A percentile compares a stretch with the other conserved stretches of the same genome.
These are phyloP conservation scores for Balanococcus diminutus DNA, from an alignment of 2,888 invertebrate genomes.

Conservation along the genomic window DNA sequence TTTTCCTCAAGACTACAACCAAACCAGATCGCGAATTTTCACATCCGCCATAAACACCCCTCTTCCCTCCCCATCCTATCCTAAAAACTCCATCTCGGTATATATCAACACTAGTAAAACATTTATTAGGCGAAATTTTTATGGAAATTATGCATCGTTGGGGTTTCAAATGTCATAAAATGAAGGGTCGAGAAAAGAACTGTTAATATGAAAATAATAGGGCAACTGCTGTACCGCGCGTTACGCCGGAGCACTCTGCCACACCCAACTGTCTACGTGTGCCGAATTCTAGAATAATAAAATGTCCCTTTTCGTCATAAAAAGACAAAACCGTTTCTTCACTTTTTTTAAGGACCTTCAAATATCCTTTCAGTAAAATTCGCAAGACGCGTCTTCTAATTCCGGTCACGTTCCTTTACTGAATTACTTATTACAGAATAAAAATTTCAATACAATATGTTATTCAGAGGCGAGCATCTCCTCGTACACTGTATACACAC, in stretches of 20 bases:
- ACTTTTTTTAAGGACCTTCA: conserved; percentile 17
- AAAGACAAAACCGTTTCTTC: conserved; percentile 38
- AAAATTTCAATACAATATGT: conserved; percentile 42
- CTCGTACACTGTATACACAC: neutral
- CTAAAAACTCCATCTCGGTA: neutral
- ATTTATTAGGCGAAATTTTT: conserved; percentile 34
- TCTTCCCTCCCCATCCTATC: no score
- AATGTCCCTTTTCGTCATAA: conserved; percentile 40
- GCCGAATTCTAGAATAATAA: conserved; percentile 35
- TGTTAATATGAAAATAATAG: conserved; percentile 40
- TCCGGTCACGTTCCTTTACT: conserved; percentile 37
- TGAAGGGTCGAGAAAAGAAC: conserved; percentile 22
- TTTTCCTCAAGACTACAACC: no score
- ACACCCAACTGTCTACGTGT: conserved; percentile 37
- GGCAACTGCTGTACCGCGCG: conserved; percentile 1
- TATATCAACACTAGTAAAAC: conserved; percentile 13
- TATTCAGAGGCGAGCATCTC: conserved; percentile 16
- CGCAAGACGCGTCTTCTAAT: neutral
- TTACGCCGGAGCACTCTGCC: conserved; percentile 17
- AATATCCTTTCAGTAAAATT: conserved; percentile 39
- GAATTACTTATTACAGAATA: conserved; percentile 42
- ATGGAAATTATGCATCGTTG: conserved; percentile 29
- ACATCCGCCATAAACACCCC: no score
- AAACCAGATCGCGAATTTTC: no score
- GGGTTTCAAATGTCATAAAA: neutral